Evolutionary conservation across 2,888 invertebrate genomes (phyloP).

Genomic region (Campaea margaritaria): DNA sequence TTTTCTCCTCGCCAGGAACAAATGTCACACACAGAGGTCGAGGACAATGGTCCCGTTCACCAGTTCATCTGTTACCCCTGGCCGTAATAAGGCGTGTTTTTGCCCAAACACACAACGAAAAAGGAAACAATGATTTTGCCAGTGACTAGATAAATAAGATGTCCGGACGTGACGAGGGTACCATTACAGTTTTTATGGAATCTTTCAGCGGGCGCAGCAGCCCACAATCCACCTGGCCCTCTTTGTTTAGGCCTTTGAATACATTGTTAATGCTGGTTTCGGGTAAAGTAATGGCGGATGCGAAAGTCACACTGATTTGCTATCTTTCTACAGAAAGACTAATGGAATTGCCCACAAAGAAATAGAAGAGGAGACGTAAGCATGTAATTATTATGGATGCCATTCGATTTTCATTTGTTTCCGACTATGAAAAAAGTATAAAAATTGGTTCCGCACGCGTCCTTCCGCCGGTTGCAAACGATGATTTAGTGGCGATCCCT

Average conservation of each 20-base stretch:
- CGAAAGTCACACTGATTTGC: slow-evolving; percentile 47
- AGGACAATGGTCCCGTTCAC: slow-evolving; percentile 67
- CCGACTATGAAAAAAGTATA: slow-evolving; percentile 63
- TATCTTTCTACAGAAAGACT: slow-evolving; percentile 35
- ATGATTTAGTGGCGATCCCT: slow-evolving; percentile 79
- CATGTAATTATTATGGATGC: slow-evolving; percentile 52
- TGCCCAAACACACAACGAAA: slow-evolving; percentile 69
- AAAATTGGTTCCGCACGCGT: slow-evolving; percentile 67
- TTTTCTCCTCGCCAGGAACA: slow-evolving; percentile 57
- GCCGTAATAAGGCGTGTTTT: slow-evolving; percentile 78
- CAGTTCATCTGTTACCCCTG: slow-evolving; percentile 75
- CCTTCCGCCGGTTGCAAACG: slow-evolving; percentile 66
- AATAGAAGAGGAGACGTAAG: slow-evolving; percentile 33
- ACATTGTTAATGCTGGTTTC: slow-evolving; percentile 67
- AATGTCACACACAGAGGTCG: slow-evolving; percentile 72
- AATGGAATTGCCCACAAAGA: slow-evolving; percentile 29
- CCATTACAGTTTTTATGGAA: slow-evolving; percentile 80
- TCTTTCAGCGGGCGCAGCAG: slow-evolving; percentile 68
- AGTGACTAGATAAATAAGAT: slow-evolving; percentile 83
- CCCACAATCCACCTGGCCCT: slow-evolving; percentile 67
- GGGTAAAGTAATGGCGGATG: slow-evolving; percentile 47
- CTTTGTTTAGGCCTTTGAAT: slow-evolving; percentile 71
- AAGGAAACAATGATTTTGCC: slow-evolving; percentile 82
- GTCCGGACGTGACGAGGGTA: slow-evolving; percentile 81
- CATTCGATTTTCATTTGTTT: slow-evolving; percentile 63